Percentiles rank a stretch among this genome's conserved stretches.
Evolutionary conservation across 2,113 vertebrate species (phyloP).

Genomic region (Stegastes partitus): DNA sequence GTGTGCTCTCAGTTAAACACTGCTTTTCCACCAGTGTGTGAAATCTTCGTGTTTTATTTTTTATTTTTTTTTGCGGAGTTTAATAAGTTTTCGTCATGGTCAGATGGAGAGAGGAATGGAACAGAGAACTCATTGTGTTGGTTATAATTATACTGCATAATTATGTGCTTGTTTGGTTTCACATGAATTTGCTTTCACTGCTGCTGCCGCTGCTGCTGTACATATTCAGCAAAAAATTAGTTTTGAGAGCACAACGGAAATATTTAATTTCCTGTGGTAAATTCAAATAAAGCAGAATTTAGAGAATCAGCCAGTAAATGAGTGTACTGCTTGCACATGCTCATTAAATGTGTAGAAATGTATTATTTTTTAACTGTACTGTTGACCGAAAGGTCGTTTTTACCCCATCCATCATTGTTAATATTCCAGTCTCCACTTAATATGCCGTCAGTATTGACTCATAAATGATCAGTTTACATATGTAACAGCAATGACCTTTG

Average conservation of each 20-base stretch:
- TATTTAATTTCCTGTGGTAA: constrained; percentile 12
- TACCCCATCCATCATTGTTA: constrained; percentile 39
- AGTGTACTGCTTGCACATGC: neutral
- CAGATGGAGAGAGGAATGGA: constrained; percentile 50
- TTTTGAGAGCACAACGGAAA: constrained; percentile 17
- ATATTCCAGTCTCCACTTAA: neutral
- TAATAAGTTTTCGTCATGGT: constrained; percentile 49
- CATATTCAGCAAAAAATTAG: constrained; percentile 4
- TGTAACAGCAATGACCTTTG: constrained; percentile 22
- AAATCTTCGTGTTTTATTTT: constrained; percentile 21
- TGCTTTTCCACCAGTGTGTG: constrained; percentile 12
- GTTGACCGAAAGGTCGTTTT: neutral
- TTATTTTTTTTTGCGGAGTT: constrained; percentile 5
- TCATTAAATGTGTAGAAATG: neutral
- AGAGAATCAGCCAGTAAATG: neutral
- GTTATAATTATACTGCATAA: constrained; percentile 49
- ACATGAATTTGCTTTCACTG: constrained; percentile 15
- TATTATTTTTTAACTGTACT: neutral
- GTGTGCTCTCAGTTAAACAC: constrained; percentile 33
- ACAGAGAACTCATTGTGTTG: constrained; percentile 43
- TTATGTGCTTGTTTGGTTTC: constrained; percentile 51
- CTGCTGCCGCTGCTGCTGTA: constrained; percentile 1
- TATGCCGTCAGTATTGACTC: constrained; percentile 24
- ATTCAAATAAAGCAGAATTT: neutral
- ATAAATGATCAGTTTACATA: constrained; percentile 34